These are phyloP conservation scores for Proisotoma minuta DNA, from an alignment of 2,888 invertebrate species.

Conservation along the genomic window DNA sequence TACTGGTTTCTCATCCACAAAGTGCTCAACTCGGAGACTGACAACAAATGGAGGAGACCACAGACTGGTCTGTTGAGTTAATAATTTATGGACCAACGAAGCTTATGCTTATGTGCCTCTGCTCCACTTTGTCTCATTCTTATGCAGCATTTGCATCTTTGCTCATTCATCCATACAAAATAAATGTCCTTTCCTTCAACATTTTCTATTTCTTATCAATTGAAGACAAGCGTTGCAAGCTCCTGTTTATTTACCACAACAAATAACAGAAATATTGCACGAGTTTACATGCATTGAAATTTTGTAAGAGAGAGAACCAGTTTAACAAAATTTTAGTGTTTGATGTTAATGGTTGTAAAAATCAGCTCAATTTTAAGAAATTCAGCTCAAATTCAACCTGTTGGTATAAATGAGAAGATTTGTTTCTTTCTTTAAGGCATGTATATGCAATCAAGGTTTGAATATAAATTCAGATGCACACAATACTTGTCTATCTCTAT, in stretches of 20 bases:
- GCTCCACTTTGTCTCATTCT: not conserved
- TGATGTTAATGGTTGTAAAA: too few species aligned
- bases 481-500: not conserved
- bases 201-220: not conserved
- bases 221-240: not conserved
- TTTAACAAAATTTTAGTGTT: too few species aligned
- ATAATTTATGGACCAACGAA: not conserved
- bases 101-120: not conserved
- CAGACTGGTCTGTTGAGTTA: constrained; percentile 6
- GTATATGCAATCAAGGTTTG: not conserved
- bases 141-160: not conserved
- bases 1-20: too few species aligned
- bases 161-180: constrained; percentile 2
- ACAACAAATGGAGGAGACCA: not conserved
- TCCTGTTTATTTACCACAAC: constrained; percentile 2
- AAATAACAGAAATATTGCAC: constrained; percentile 3
- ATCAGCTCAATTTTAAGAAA: not conserved
- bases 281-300: not conserved
- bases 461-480: not conserved
- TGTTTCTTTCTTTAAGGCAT: not conserved
- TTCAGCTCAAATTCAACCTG: not conserved
- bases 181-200: not conserved
- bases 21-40: too few species aligned
- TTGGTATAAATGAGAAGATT: not conserved
- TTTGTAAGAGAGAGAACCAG: not conserved